Conservation (phyloP, 2,888 invertebrate genomes). For the Gonocerus acuteangulatus region DNA sequence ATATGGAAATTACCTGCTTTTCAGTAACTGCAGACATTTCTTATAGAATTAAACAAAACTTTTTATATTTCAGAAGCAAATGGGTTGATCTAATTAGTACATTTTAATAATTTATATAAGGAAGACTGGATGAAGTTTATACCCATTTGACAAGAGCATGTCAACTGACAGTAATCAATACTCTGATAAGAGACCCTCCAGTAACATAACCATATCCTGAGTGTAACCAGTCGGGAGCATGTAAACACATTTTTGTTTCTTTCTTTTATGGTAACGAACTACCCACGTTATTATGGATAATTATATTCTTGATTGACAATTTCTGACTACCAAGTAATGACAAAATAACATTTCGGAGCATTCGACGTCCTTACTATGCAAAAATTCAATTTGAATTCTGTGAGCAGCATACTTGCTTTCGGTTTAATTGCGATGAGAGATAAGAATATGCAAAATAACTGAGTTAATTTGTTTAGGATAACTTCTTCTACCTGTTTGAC, state of each 20-base stretch:
- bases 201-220: not conserved
- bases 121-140: constrained; percentile 8
- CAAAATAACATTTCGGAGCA: too few species aligned
- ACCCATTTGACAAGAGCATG: constrained; percentile 24
- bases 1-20: constrained; percentile 17
- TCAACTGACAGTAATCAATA: constrained; percentile 25
- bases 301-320: too few species aligned
- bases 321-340: too few species aligned
- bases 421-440: too few species aligned
- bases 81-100: constrained; percentile 1
- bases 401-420: too few species aligned
- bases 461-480: too few species aligned
- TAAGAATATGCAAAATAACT: too few species aligned
- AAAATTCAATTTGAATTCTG: too few species aligned
- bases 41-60: not conserved
- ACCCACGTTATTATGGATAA: too few species aligned
- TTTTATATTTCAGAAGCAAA: not conserved
- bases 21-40: constrained; percentile 21
- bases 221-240: not conserved
- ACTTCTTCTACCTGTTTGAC: constrained; percentile 75
- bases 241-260: not conserved
- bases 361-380: too few species aligned
- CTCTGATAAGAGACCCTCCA: constrained; percentile 14
- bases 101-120: constrained; percentile 1
- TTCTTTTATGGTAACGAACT: too few species aligned